Evolutionary conservation across 2,888 invertebrate species (phyloP).

Genomic region (Chaitophorus viminalis): DNA sequence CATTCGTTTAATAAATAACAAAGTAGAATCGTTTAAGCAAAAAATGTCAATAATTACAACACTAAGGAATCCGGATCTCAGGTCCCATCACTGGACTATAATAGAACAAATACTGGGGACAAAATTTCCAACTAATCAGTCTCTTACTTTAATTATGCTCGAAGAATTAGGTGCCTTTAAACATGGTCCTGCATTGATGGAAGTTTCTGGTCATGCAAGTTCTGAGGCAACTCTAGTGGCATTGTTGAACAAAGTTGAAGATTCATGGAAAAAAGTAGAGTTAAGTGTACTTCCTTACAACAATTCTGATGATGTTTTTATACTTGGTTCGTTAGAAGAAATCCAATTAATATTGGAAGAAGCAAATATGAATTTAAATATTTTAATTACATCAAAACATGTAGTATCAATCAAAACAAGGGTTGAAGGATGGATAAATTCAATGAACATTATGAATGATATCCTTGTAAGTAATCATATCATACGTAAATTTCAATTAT

Average conservation of each 20-base stretch:
- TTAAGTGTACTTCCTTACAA: slow-evolving; percentile 82
- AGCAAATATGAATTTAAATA: slow-evolving; percentile 85
- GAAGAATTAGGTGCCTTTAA: slow-evolving; percentile 81
- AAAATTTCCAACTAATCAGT: slow-evolving; percentile 76
- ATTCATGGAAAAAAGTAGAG: slow-evolving; percentile 83
- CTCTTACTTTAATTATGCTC: slow-evolving; percentile 75
- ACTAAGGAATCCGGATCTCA: slow-evolving; percentile 82
- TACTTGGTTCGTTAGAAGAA: slow-evolving; percentile 87
- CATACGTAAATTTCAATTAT: not conserved
- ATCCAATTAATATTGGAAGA: slow-evolving; percentile 85
- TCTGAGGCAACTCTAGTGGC: slow-evolving; percentile 86
- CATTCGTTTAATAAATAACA: slow-evolving; percentile 79
- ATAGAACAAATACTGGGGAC: slow-evolving; percentile 78
- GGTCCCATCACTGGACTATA: slow-evolving; percentile 84
- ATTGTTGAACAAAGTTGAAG: slow-evolving; percentile 85
- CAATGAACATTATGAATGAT: slow-evolving; percentile 80
- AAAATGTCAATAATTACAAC: slow-evolving; percentile 79
- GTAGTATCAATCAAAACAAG: slow-evolving; percentile 78
- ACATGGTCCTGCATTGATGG: slow-evolving; percentile 80
- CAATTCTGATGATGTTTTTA: slow-evolving; percentile 83
- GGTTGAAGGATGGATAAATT: slow-evolving; percentile 84
- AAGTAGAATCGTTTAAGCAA: slow-evolving; percentile 78
- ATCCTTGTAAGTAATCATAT: slow-evolving; percentile 74
- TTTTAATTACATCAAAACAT: slow-evolving; percentile 75
- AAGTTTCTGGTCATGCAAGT: slow-evolving; percentile 87